Evolutionary conservation across 2,888 invertebrate species (phyloP).

Genomic region (Bhutanitis thaidina): DNA sequence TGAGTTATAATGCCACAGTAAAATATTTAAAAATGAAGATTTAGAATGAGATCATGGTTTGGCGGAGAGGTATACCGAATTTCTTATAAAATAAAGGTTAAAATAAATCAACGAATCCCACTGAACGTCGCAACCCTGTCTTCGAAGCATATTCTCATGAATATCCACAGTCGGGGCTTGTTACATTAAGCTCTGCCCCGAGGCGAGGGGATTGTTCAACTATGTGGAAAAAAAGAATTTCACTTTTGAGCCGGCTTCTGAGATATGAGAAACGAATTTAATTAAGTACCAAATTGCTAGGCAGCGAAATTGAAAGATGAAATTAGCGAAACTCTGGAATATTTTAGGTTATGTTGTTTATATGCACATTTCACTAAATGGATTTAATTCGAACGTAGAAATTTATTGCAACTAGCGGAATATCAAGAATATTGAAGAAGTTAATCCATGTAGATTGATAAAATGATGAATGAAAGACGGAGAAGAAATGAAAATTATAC

Average conservation of each 20-base stretch:
- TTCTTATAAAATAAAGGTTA: neutral
- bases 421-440: neutral
- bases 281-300: conserved; percentile 51
- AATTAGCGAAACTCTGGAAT: conserved; percentile 30
- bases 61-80: no score
- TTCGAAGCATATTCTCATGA: conserved; percentile 14
- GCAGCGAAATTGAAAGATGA: conserved; percentile 42
- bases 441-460: no score
- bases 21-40: no score
- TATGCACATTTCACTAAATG: no score
- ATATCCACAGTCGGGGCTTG: conserved; percentile 28
- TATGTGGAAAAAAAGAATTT: conserved; percentile 57
- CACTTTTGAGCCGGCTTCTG: conserved; percentile 36
- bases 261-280: conserved; percentile 66
- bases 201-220: conserved; percentile 51
- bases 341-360: neutral
- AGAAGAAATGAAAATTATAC: no score
- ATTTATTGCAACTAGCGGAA: neutral
- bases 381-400: neutral
- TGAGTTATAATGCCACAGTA: no score
- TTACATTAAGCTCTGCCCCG: conserved; percentile 50
- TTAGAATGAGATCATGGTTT: no score
- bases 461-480: no score
- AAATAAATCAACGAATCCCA: conserved; percentile 12
- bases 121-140: conserved; percentile 9